Base-by-base conservation (phyloP, 2,888 invertebrate genomes). In the Caenorhabditis auriculariae region DNA sequence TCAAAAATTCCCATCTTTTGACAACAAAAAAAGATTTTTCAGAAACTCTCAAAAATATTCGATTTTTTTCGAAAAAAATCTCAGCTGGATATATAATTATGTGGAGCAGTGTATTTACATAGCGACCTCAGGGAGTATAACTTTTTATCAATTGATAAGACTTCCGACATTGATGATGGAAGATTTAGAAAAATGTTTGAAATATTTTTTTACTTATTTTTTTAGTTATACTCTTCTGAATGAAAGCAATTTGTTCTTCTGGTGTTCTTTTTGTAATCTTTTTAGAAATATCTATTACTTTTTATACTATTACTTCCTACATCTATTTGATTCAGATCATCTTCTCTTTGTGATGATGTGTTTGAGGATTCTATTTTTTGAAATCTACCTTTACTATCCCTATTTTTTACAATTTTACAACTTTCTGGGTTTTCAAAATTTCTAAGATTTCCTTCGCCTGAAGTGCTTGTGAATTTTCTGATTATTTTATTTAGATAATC, bases 161-260 rank as follows among this genome's bases (percentile, higher is more conserved):
- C n/a, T n/a, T n/a, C n/a, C n/a, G n/a, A n/a, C n/a, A n/a, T n/a
- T n/a, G n/a, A n/a, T n/a, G n/a, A n/a, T n/a, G n/a, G n/a, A n/a
- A n/a, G n/a, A n/a, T n/a, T n/a, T n/a, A n/a, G n/a, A n/a, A n/a
- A n/a, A n/a, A n/a, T n/a, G n/a, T n/a, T n/a, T n/a, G n/a, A n/a
- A n/a, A n/a, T n/a, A n/a, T n/a, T n/a, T n/a, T n/a, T n/a, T n/a
- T n/a, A n/a, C n/a, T n/a, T n/a, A n/a, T n/a, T n/a, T n/a, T n/a
- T n/a, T n/a, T n/a, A n/a, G n/a, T n/a, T 35, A 47, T 29, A 47
- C n/a, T 47, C 29, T 32, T 32, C 35, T 32, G 35, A 32, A 32
- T 32, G 35, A 32, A 32, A 32, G 35, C 35, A 32, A 32, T 32
- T 32, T 32, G 35, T n/a, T 32, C 35, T 32, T 32, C 35, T 32